Base-by-base conservation (phyloP, 2,113 vertebrate genomes). In the Stigmatopora argus region DNA sequence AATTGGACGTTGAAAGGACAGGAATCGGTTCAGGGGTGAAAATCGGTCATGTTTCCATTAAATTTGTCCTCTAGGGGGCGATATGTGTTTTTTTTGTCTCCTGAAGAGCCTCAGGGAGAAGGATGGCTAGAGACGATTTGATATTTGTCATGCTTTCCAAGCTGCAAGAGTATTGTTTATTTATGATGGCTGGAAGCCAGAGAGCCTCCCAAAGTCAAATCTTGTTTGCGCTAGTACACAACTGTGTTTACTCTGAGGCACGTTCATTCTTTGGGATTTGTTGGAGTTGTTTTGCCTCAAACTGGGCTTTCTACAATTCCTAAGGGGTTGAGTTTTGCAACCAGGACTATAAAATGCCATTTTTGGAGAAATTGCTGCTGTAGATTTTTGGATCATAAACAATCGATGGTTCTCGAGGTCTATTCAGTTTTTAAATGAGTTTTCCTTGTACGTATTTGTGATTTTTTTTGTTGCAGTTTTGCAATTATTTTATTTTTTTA, bases 41-140 rank as follows among this genome's bases (percentile, higher is more conserved):
- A 61, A 62, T 82, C 62, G 70, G 48, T 71, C 78, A 84, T 59
- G 48, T 49, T 17, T 14, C 45, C n/a, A 75, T 23, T 44, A 70
- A 49, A 72, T 69, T 65, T 56, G 38, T 14, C 78, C 83, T 71
- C 66, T 70, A 83, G 84, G 71, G 73, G 81, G 86, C 55, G 51
- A 53, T 44, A 31, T 78, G 34, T 51, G 69, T 55, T 74, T 68
- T n/a, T 31, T 1, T 66, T 56, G 38, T 7, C 19, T 10, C 51
- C 2, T 3, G n/a, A n/a, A 11, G 1, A 21, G n/a, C 38, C 18
- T 44, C 11, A 7, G 13, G 26, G 53, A 56, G 23, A 17, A 31
- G 23, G 13, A 56, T 21, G 35, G n/a, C n/a, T n/a, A 21, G 11
- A 58, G 34, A 58, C 56, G 1, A 11, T 17, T 38, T 17, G 7